These are phyloP conservation scores for Pseudopodoces humilis DNA, from an alignment of 2,113 vertebrate species.

Conservation along the genomic window DNA sequence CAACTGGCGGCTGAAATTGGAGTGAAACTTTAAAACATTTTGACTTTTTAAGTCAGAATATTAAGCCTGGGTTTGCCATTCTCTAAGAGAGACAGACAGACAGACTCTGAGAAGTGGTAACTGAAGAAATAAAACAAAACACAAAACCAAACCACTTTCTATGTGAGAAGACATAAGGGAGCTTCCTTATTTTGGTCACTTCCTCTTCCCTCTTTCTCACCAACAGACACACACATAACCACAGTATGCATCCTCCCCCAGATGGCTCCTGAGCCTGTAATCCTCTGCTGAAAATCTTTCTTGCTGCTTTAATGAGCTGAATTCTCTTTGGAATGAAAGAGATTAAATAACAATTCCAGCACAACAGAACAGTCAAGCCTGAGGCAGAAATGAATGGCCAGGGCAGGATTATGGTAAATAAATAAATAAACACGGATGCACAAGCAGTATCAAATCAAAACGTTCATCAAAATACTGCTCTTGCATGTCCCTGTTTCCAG, in stretches of 20 bases:
- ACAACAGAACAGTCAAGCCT: background rate
- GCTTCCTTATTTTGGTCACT: constrained; percentile 19
- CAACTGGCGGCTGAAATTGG: background rate
- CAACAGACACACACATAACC: background rate
- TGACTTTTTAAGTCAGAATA: background rate
- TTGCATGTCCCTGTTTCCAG: background rate
- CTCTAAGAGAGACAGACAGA: background rate
- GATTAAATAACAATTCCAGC: constrained; percentile 24
- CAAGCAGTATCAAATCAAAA: background rate
- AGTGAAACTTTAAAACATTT: background rate
- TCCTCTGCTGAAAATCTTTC: background rate
- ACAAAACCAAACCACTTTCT: background rate
- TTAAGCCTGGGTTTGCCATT: background rate
- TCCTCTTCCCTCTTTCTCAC: constrained; percentile 42
- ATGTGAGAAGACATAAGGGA: background rate
- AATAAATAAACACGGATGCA: background rate
- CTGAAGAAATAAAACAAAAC: background rate
- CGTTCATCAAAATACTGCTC: background rate
- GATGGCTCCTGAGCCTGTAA: background rate
- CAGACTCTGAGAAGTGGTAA: background rate
- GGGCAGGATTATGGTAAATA: background rate
- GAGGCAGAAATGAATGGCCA: background rate
- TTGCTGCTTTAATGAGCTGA: constrained; percentile 1
- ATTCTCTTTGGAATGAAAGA: constrained; percentile 31
- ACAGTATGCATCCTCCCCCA: background rate